phyloP scores from a whole-genome alignment of 2,113 vertebrate species.

The Hyla sarda region DNA sequence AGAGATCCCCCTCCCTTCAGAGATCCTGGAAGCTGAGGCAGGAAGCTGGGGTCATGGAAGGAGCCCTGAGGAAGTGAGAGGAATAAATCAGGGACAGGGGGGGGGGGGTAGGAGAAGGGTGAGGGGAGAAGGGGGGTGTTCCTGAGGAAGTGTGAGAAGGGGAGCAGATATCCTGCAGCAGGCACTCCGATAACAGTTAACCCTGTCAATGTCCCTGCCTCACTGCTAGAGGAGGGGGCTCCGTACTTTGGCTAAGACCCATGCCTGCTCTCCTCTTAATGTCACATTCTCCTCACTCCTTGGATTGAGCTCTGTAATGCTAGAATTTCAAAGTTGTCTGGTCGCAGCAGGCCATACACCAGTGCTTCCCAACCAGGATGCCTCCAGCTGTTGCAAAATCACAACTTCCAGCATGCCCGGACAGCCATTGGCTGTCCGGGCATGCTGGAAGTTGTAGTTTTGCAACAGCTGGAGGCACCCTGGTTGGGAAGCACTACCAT shows the following conservation, averaged over 20 bases:
- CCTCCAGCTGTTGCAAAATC: no score
- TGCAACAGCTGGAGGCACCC: no score
- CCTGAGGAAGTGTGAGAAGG: slow-evolving; percentile 56
- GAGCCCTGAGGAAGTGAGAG: slow-evolving; percentile 56
- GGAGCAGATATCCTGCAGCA: slow-evolving; percentile 47
- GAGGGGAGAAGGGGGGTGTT: slow-evolving; percentile 39
- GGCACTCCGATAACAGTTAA: slow-evolving; percentile 37
- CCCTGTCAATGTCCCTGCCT: neutral
- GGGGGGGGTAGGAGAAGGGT: slow-evolving; percentile 22
- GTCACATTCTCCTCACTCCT: no score
- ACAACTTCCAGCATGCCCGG: no score
- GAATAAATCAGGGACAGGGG: slow-evolving; percentile 49
- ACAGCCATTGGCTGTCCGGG: no score
- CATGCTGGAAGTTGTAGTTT: no score
- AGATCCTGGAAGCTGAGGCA: slow-evolving; percentile 32
- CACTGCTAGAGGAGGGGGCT: neutral
- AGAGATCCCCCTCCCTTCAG: neutral
- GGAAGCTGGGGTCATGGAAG: slow-evolving; percentile 54
- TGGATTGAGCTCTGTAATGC: neutral
- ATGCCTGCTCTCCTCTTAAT: no score
- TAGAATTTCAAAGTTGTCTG: no score
- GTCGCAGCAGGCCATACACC: no score
- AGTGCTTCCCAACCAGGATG: no score
- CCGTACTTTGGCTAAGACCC: neutral
- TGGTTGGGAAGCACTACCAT: no score